Base-by-base conservation (phyloP, 2,888 invertebrate species). In the Miltochrista miniata region DNA sequence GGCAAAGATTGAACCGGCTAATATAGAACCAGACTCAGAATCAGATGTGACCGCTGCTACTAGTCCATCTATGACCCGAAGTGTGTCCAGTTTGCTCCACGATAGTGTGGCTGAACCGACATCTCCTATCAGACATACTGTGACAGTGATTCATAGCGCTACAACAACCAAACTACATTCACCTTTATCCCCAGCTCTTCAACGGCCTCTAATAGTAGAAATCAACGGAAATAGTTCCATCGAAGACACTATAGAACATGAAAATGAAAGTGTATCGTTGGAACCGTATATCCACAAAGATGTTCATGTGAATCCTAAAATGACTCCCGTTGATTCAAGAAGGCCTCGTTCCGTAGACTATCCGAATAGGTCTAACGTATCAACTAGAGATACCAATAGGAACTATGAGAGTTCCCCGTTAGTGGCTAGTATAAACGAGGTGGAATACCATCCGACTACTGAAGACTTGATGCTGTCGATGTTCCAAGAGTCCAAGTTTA, bases 281-380 rank as follows among this genome's bases (percentile, higher is more conserved):
- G 90, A 90, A 54, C 85, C 87, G 7, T 91, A 91, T 43, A 91
- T 91, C 14, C 92, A 92, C 60, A 92, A 92, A 61, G 92, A 92
- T 51, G 92, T 92, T 18, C 92, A 92, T 54, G 85, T 92, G 0
- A 92, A 92, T 56, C 92, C 92, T n/a, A 92, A 92, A 59, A 92
- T 92, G 92, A 92, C 92, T 24, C 90, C 90, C 0, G 89, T 89
- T 33, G 90, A 90, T 51, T 55, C 76, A 7, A 73, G 91, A 38
- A 72, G 91, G 56, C 91, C 90, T 35, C 78, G 86, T 0, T 90
- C 91, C 0, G 90, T 88, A 10, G 91, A 90, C 56, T 87, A 83
- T 53, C 86, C 77, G 33, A 54, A 76, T 1, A 64, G 78, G 18
- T 60, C 72, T 2, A 68, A 66, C 24, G 54, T 54, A 29, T 50